A percentile compares a stretch with the other conserved stretches of the same genome.
Evolutionary conservation across 2,113 vertebrate species (phyloP).

Genomic region (Salvator merianae): DNA sequence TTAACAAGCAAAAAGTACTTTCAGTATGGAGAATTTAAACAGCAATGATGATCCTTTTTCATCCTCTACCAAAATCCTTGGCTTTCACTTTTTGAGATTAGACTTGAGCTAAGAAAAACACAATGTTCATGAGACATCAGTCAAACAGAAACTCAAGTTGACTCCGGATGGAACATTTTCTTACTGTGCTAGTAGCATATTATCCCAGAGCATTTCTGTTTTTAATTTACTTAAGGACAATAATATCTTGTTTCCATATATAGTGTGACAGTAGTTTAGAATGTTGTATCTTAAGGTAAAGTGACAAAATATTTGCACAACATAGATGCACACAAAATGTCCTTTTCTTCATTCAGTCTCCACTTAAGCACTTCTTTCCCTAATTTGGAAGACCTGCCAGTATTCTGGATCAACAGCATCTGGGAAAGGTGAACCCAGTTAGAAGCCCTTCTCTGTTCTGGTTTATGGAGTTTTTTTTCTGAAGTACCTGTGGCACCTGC

Average conservation of each 20-base stretch:
- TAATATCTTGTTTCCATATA: not conserved
- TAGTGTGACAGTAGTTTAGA: not conserved
- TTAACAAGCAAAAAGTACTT: not conserved
- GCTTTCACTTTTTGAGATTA: conserved; percentile 5
- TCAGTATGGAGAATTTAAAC: conserved; percentile 9
- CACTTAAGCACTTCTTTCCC: no score
- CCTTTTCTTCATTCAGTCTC: no score
- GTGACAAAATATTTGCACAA: no score
- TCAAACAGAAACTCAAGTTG: conserved; percentile 4
- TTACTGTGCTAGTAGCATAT: not conserved
- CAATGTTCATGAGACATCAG: not conserved
- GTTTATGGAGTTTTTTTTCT: no score
- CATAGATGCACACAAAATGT: no score
- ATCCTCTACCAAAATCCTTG: conserved; percentile 12
- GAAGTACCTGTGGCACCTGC: no score
- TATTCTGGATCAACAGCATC: no score
- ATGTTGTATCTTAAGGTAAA: no score
- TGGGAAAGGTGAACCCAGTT: no score
- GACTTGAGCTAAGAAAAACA: conserved; percentile 2
- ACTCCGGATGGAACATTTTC: not conserved
- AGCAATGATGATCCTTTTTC: not conserved
- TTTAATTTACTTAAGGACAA: conserved; percentile 11
- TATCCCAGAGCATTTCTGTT: not conserved
- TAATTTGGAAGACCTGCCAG: no score
- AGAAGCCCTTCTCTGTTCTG: no score